A percentile compares a stretch with the other conserved stretches of the same genome.
Conservation (phyloP, 1,140 invertebrate genomes). For the Penaeus indicus region DNA sequence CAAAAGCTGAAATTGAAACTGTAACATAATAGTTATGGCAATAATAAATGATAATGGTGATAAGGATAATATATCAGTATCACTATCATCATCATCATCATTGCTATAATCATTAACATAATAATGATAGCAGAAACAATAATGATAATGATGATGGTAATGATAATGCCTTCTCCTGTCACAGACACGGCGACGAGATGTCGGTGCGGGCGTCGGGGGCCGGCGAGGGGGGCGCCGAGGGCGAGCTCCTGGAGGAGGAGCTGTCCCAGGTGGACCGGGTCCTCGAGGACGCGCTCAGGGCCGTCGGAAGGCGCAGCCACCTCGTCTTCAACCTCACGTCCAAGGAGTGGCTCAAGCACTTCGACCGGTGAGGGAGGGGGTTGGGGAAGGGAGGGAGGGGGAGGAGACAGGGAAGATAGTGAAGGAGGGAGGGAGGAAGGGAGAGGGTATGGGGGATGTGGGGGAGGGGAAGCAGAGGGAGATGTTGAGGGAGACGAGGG, state of each 20-base stretch:
- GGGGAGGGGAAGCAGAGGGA: neutral
- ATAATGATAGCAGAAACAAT: neutral
- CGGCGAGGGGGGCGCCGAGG: constrained; percentile 47
- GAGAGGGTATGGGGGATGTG: neutral
- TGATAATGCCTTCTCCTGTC: no score
- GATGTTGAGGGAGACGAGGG: neutral
- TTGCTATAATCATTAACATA: neutral
- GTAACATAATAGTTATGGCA: no score
- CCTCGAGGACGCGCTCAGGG: constrained; percentile 45
- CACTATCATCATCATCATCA: neutral
- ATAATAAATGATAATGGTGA: no score
- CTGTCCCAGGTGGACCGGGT: constrained; percentile 58
- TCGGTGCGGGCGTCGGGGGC: constrained; percentile 36
- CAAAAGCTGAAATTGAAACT: no score
- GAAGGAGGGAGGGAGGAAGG: neutral
- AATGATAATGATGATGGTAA: neutral
- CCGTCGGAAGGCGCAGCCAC: constrained; percentile 35
- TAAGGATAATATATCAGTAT: no score
- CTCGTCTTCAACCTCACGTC: constrained; percentile 60
- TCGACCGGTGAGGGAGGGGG: constrained; percentile 41
- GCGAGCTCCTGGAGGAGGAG: constrained; percentile 60
- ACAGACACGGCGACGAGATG: constrained; percentile 44
- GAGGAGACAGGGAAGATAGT: neutral
- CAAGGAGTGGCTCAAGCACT: constrained; percentile 60
- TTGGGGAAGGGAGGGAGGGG: no score